Evolutionary conservation across 2,113 vertebrate species (phyloP).

Genomic region (Odobenus rosmarus): DNA sequence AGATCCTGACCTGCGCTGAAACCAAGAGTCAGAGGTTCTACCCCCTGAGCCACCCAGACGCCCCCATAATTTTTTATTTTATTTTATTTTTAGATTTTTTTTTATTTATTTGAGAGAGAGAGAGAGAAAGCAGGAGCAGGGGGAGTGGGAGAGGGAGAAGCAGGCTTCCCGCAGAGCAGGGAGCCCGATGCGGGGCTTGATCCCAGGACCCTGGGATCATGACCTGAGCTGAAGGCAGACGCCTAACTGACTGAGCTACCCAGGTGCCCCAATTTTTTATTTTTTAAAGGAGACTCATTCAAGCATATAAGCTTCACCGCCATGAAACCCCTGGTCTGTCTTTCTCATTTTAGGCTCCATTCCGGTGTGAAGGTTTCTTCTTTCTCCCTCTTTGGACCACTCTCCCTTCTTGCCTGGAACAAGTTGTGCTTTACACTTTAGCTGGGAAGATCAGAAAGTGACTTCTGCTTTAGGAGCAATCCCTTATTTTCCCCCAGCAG

Average conservation of each 20-base stretch:
- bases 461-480: not conserved
- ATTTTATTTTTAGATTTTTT: too few species aligned
- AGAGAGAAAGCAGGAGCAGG: not conserved
- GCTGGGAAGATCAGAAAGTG: not conserved
- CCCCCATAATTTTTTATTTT: not conserved
- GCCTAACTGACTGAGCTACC: not conserved
- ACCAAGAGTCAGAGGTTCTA: too few species aligned
- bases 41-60: too few species aligned
- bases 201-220: not conserved
- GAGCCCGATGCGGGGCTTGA: not conserved
- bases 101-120: not conserved
- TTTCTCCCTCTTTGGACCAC: not conserved
- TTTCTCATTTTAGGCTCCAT: not conserved
- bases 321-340: not conserved
- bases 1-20: not conserved
- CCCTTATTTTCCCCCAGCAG: not conserved
- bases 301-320: not conserved
- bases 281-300: not conserved
- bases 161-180: not conserved
- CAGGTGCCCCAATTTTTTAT: not conserved
- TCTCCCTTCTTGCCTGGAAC: not conserved
- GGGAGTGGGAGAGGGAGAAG: not conserved
- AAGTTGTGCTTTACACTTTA: not conserved
- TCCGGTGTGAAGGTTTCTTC: not conserved
- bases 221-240: not conserved